phyloP scores from a whole-genome alignment of 2,888 invertebrate species.

The Eucera pruinosa region DNA sequence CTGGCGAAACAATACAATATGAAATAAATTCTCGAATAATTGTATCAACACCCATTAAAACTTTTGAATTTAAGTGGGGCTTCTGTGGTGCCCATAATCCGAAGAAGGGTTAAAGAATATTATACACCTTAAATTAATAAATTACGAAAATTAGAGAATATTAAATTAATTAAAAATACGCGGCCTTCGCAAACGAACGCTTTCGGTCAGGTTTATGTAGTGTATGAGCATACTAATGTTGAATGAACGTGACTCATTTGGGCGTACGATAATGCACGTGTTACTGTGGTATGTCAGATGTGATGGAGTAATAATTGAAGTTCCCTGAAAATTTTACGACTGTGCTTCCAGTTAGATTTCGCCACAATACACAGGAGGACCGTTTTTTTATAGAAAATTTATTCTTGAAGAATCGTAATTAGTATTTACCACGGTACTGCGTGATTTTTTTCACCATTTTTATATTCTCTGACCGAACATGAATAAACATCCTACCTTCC shows the following conservation, averaged over 20 bases:
- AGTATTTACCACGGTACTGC: background rate
- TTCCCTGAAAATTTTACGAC: constrained; percentile 49
- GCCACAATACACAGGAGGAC: background rate
- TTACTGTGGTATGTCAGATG: constrained; percentile 45
- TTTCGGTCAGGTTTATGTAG: no score
- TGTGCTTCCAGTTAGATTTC: constrained; percentile 33
- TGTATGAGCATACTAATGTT: constrained; percentile 29
- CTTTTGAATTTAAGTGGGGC: no score
- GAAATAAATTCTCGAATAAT: no score
- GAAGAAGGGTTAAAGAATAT: no score
- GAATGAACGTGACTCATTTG: constrained; percentile 66
- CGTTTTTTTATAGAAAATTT: no score
- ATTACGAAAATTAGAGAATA: constrained; percentile 1
- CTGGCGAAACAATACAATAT: no score
- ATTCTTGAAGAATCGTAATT: background rate
- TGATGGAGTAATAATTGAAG: constrained; percentile 23
- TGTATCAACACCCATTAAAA: no score
- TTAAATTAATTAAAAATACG: no score
- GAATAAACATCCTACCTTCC: background rate
- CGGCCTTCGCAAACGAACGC: no score
- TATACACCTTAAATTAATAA: background rate
- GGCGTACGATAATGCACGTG: constrained; percentile 59
- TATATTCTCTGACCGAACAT: background rate
- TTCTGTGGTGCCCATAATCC: no score
- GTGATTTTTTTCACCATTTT: background rate